Percentiles rank a stretch among this genome's conserved stretches.
These are phyloP conservation scores for Dolichallabes microphthalmus DNA, from an alignment of 2,113 vertebrate species.

Conservation along the genomic window DNA sequence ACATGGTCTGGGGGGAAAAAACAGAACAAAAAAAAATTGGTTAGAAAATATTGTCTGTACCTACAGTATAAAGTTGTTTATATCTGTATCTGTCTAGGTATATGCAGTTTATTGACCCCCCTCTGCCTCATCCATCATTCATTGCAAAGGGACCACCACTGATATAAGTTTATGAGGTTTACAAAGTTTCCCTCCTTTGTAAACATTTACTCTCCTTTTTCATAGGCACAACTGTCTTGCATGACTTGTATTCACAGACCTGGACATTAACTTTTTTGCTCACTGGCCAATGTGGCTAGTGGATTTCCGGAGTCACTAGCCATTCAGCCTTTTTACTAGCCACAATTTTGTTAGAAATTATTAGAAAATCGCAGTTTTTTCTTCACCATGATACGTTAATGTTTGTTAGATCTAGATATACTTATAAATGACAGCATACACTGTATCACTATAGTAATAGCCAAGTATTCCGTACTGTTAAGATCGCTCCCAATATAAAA, in stretches of 20 bases:
- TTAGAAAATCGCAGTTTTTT: too few species aligned
- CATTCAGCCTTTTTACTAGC: too few species aligned
- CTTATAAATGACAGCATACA: too few species aligned
- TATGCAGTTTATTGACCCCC: background rate
- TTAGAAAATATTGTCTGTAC: background rate
- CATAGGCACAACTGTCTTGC: background rate
- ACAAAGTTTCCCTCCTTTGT: background rate
- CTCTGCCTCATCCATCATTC: background rate
- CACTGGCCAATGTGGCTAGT: too few species aligned
- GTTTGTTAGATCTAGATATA: too few species aligned
- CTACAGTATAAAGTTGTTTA: background rate
- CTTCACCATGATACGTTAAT: too few species aligned
- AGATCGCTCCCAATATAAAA: too few species aligned
- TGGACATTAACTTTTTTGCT: too few species aligned
- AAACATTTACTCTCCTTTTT: background rate
- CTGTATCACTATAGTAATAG: too few species aligned
- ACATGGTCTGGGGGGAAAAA: slow-evolving; percentile 82
- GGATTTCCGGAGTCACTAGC: too few species aligned
- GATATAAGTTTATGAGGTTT: background rate
- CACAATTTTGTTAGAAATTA: too few species aligned
- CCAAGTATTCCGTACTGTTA: too few species aligned
- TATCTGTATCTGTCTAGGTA: background rate
- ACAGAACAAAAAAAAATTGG: background rate
- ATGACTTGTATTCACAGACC: background rate
- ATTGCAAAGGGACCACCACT: background rate